Base-by-base conservation (phyloP, 2,888 invertebrate species). In the Morpho deidamia region DNA sequence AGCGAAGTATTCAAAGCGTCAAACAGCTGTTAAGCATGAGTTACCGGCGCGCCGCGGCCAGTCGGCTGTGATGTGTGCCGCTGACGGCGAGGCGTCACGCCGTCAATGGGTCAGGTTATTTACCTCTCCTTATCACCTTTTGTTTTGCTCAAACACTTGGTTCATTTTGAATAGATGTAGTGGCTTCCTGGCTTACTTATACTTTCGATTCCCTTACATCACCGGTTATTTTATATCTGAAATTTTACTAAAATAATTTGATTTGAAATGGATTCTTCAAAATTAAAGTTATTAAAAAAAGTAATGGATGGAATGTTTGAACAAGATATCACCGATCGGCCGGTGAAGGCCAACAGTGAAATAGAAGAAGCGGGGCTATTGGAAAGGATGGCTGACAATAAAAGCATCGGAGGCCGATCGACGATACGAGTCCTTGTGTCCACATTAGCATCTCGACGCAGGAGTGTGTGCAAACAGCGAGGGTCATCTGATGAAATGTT, bases 401-500 rank as follows among this genome's bases (percentile, higher is more conserved):
- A 83, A 80, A 67, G 81, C 82, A 84, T 85, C 81, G 74, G 75
- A 76, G 81, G 78, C 70, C 80, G 84, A 88, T 89, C 88, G 86
- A 79, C 84, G 87, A 88, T 88, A 83, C 88, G 81, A 84, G 86
- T 82, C 87, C 85, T 83, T 89, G 87, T 89, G 88, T 89, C 88
- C 83, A 89, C 88, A 89, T 87, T 87, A 88, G 88, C 88, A 87
- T 87, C 85, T 87, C 86, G 79, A 78, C 74, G 72, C 80, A 84
- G 83, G 83, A 86, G 88, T 87, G 80, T 84, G 83, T 85, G 88
- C 88, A 89, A 88, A 89, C 89, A 89, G 67, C 75, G 79, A 84
- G 88, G 88, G 88, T 88, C 89, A 89, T 86, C 88, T 86, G 87
- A 89, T 89, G 88, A 88, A 87, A 89, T 89, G 88, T 89, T 88